These are phyloP conservation scores for Erebia palarica DNA, from an alignment of 2,888 invertebrate species.

Conservation along the genomic window DNA sequence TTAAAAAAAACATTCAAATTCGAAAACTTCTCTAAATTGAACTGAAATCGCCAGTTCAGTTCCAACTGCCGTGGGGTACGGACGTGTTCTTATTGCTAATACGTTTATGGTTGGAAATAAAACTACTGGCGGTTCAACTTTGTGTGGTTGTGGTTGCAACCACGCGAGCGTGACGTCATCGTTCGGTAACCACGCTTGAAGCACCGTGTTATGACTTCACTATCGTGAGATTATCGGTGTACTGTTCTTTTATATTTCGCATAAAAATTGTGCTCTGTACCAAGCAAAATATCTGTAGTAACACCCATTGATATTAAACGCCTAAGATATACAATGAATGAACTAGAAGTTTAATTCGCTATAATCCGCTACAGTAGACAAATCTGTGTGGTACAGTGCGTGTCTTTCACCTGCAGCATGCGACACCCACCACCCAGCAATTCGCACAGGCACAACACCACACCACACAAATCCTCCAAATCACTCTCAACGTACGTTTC, in stretches of 20 bases:
- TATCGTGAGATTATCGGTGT: slow-evolving; percentile 62
- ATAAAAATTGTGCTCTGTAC: slow-evolving; percentile 37
- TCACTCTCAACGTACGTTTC: too few species aligned
- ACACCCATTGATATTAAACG: slow-evolving; percentile 5
- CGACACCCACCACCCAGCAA: too few species aligned
- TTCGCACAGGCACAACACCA: too few species aligned
- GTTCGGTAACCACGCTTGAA: slow-evolving; percentile 74
- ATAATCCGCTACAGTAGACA: too few species aligned
- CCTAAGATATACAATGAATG: slow-evolving; percentile 1
- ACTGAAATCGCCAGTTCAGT: slow-evolving; percentile 45
- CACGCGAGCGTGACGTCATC: slow-evolving; percentile 75
- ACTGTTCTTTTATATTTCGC: slow-evolving; percentile 50
- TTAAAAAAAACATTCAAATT: slow-evolving; percentile 76
- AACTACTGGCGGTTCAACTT: slow-evolving; percentile 40
- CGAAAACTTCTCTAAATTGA: slow-evolving; percentile 57
- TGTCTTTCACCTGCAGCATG: too few species aligned
- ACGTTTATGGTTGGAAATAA: slow-evolving; percentile 46
- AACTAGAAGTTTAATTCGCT: too few species aligned
- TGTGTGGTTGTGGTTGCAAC: slow-evolving; percentile 46
- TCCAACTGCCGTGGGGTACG: slow-evolving; percentile 45
- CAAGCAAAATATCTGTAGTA: slow-evolving; percentile 15
- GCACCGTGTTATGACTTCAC: slow-evolving; percentile 60
- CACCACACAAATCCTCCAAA: too few species aligned
- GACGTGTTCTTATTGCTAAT: slow-evolving; percentile 42
- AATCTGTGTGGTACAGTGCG: too few species aligned